Conservation (phyloP, 2,113 vertebrate genomes). For the Cairina moschata region DNA sequence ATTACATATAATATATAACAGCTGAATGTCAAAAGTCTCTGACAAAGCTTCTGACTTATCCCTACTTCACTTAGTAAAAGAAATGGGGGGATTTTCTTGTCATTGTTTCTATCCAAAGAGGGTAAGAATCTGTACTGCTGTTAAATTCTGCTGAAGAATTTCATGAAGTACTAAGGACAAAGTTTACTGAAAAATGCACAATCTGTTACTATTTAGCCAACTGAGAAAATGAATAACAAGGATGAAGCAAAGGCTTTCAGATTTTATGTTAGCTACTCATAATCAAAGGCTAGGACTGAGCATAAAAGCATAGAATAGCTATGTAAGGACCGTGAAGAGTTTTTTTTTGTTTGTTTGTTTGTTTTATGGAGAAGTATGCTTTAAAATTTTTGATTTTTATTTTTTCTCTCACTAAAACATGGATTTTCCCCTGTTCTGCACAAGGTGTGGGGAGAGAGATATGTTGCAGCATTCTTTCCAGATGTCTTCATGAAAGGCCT, state of each 20-base stretch:
- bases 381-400: not conserved
- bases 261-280: not conserved
- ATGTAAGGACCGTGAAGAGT: not conserved
- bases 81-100: not conserved
- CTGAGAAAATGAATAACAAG: not conserved
- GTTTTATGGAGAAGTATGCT: not conserved
- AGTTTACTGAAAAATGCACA: not conserved
- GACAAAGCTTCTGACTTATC: too few relatives aligned
- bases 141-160: not conserved
- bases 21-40: not conserved
- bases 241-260: not conserved
- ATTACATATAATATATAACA: not conserved
- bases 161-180: not conserved
- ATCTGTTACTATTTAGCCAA: not conserved
- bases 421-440: not conserved
- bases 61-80: not conserved
- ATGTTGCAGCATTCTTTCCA: not conserved
- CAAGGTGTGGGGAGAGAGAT: not conserved
- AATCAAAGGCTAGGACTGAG: not conserved
- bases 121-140: not conserved
- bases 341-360: too few relatives aligned
- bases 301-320: not conserved
- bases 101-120: not conserved
- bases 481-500: not conserved
- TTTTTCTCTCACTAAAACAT: not conserved